Evolutionary conservation across 2,888 invertebrate species (phyloP).

Genomic region (Thecocarcelia acutangulata): DNA sequence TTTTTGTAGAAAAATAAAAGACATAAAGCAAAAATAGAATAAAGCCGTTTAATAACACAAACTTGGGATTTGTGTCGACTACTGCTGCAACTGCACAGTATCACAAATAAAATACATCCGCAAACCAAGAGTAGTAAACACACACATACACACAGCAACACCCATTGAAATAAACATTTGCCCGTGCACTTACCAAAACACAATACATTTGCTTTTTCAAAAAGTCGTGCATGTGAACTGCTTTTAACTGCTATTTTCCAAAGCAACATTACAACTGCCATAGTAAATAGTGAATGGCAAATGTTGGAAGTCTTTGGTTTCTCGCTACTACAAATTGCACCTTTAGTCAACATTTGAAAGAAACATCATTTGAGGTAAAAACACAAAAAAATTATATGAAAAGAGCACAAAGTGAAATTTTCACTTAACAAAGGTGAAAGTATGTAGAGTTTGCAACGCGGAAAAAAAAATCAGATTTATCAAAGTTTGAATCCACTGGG

Average conservation of each 20-base stretch:
- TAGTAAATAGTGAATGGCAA: slow-evolving; percentile 52
- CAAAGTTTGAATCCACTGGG: too few relatives aligned
- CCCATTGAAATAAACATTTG: slow-evolving; percentile 27
- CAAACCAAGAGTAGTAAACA: slow-evolving; percentile 44
- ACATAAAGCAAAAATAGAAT: slow-evolving; percentile 2
- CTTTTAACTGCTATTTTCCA: slow-evolving; percentile 11
- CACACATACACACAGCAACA: slow-evolving; percentile 14
- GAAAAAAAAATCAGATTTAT: too few relatives aligned
- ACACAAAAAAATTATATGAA: background rate
- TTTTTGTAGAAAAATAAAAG: slow-evolving; percentile 15
- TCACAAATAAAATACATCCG: slow-evolving; percentile 40
- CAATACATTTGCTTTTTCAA: background rate
- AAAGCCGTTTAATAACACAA: slow-evolving; percentile 15
- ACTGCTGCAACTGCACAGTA: slow-evolving; percentile 27
- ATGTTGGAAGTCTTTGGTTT: slow-evolving; percentile 17
- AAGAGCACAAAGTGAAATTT: too few relatives aligned
- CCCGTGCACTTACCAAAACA: background rate
- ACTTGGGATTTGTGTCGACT: slow-evolving; percentile 14
- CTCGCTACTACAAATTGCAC: slow-evolving; percentile 14
- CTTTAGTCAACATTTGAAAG: slow-evolving; percentile 40
- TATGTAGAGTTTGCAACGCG: too few relatives aligned
- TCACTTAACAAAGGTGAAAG: too few relatives aligned
- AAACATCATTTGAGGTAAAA: background rate
- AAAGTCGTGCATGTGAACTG: background rate
- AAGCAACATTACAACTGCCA: slow-evolving; percentile 5